These are phyloP conservation scores for Hypsibius dujardini DNA, from an alignment of 1,140 invertebrate species.

Conservation along the genomic window DNA sequence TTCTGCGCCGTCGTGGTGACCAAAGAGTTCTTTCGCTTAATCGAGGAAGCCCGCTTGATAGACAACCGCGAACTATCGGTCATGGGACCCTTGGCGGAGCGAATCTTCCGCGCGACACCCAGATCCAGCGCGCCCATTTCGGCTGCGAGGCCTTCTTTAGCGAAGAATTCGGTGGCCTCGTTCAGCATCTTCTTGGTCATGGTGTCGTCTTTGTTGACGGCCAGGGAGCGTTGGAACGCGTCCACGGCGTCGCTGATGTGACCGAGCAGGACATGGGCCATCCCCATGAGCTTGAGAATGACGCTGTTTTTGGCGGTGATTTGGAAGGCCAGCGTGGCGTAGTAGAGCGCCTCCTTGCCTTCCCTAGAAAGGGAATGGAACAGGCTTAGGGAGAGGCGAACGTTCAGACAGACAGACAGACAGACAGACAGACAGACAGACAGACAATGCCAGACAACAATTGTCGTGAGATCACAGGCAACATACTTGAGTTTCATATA, in stretches of 20 bases:
- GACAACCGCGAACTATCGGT: not conserved
- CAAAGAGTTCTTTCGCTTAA: not conserved
- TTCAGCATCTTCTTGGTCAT: conserved; percentile 7
- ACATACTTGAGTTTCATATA: conserved; percentile 12
- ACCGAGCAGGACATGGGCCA: conserved; percentile 1
- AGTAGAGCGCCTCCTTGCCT: not conserved
- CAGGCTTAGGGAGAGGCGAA: not conserved
- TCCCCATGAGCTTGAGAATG: not conserved
- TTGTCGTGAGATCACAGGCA: not conserved
- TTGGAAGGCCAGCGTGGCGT: not conserved
- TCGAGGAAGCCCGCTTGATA: not conserved
- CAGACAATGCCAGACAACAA: not conserved
- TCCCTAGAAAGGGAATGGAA: not conserved
- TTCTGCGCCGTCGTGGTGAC: not conserved
- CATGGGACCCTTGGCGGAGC: not conserved
- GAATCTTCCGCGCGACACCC: not conserved
- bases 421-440: not conserved
- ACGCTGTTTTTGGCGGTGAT: not conserved
- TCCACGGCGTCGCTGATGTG: not conserved
- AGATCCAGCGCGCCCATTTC: not conserved
- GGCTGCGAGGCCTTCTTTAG: not conserved
- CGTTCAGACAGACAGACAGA: not conserved
- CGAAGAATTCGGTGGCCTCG: not conserved
- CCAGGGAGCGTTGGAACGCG: not conserved
- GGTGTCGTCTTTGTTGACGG: not conserved